Evolutionary conservation across 2,888 invertebrate species (phyloP).

Genomic region (Cabera pusaria): DNA sequence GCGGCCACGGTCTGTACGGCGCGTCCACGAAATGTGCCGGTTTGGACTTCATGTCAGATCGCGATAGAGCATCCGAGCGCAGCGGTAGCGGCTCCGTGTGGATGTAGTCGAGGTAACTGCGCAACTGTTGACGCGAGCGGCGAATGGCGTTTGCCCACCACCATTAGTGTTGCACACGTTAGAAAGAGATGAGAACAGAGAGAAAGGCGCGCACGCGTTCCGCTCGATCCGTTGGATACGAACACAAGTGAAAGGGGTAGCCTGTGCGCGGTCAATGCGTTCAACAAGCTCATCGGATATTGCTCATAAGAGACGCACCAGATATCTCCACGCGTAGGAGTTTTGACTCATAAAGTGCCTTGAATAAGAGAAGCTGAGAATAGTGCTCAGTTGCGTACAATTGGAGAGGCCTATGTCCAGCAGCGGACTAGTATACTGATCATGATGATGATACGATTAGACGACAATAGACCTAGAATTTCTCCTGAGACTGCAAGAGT

Average conservation of each 20-base stretch:
- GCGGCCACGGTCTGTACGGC: constrained; percentile 86
- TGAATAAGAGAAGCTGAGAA: too few species aligned
- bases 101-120: constrained; percentile 71
- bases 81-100: constrained; percentile 70
- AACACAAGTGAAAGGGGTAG: constrained; percentile 81
- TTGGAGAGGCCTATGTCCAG: too few species aligned
- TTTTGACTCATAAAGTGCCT: constrained; percentile 34
- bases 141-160: constrained; percentile 65
- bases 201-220: constrained; percentile 76
- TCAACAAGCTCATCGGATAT: constrained; percentile 54
- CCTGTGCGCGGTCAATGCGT: constrained; percentile 68
- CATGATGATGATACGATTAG: too few species aligned
- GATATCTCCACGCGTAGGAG: constrained; percentile 45
- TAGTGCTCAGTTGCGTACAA: too few species aligned
- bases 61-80: constrained; percentile 74
- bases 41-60: constrained; percentile 85
- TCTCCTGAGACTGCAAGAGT: constrained; percentile 3
- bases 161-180: constrained; percentile 61
- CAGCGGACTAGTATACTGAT: too few species aligned
- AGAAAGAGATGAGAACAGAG: constrained; percentile 77
- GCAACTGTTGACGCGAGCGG: constrained; percentile 69
- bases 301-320: constrained; percentile 44
- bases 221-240: constrained; percentile 72
- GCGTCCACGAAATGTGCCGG: constrained; percentile 78
- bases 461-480: constrained; percentile 11